Percentiles rank a stretch among this genome's conserved stretches.
phyloP scores from a whole-genome alignment of 1,140 invertebrate species.

The Zaprionus ornatus region DNA sequence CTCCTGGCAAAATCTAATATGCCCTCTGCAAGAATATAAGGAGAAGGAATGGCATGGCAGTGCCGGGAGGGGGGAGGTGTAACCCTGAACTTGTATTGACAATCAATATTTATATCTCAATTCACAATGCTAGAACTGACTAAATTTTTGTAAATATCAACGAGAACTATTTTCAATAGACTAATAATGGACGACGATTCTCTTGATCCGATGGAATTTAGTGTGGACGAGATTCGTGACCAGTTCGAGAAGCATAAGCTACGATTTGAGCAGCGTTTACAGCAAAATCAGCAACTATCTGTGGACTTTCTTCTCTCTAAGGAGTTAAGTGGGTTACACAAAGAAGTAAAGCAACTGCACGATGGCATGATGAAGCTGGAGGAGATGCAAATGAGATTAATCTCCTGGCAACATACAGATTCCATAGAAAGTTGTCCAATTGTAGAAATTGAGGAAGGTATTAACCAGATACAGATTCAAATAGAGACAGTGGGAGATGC shows the following conservation, averaged over 20 bases:
- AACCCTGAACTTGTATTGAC: slow-evolving; percentile 72
- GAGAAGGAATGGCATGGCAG: neutral
- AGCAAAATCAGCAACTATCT: neutral
- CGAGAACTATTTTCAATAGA: neutral
- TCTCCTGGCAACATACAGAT: slow-evolving; percentile 7
- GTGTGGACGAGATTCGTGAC: slow-evolving; percentile 39
- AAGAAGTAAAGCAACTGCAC: slow-evolving; percentile 7
- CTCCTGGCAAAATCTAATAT: no score
- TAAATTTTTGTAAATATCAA: slow-evolving; percentile 14
- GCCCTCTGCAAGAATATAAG: no score
- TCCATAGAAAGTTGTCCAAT: slow-evolving; percentile 35
- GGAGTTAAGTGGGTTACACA: slow-evolving; percentile 13
- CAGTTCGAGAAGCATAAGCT: slow-evolving; percentile 43
- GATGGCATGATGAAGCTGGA: slow-evolving; percentile 20
- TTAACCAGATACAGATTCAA: neutral
- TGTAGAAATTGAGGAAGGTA: neutral
- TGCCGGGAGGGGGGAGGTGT: neutral
- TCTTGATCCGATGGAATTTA: slow-evolving; percentile 8
- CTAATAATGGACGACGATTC: slow-evolving; percentile 29
- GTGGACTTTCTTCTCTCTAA: neutral
- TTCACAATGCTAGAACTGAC: neutral
- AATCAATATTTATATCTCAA: slow-evolving; percentile 56
- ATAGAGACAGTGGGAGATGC: neutral
- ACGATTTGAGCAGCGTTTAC: neutral
- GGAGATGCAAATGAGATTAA: neutral